phyloP scores from a whole-genome alignment of 2,797 vertebrate species.

The Diplodus sargus region DNA sequence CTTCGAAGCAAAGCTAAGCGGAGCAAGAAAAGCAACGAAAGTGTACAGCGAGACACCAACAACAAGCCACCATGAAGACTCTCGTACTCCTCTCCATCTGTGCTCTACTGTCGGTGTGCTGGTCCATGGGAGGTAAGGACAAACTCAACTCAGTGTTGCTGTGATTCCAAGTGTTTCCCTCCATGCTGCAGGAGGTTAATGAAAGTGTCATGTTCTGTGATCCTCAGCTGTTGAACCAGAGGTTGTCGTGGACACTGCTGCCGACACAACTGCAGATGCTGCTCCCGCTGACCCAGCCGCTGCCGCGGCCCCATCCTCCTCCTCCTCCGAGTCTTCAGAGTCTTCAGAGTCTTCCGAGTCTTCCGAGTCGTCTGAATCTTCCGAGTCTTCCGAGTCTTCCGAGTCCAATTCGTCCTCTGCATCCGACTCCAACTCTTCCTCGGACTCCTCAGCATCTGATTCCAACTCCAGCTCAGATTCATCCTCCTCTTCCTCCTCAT shows the following conservation, averaged over 20 bases:
- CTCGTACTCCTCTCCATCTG: slow-evolving; percentile 85
- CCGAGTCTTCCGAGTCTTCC: slow-evolving; percentile 52
- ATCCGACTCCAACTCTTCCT: slow-evolving; percentile 53
- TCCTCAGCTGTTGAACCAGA: slow-evolving; percentile 69
- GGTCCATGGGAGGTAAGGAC: slow-evolving; percentile 89
- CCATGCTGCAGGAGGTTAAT: too few species aligned
- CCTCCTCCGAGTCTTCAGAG: slow-evolving; percentile 32
- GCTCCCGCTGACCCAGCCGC: slow-evolving; percentile 44
- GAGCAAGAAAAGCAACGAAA: slow-evolving; percentile 35
- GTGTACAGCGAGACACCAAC: slow-evolving; percentile 44
- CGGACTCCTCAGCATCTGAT: slow-evolving; percentile 36
- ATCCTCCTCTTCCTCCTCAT: slow-evolving; percentile 59
- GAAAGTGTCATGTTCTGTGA: slow-evolving; percentile 27
- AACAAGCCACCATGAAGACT: slow-evolving; percentile 88
- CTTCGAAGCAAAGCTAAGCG: slow-evolving; percentile 45
- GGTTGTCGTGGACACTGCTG: slow-evolving; percentile 61
- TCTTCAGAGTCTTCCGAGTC: slow-evolving; percentile 57
- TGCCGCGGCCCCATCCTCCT: slow-evolving; percentile 12
- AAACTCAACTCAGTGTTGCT: background rate
- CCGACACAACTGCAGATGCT: slow-evolving; percentile 40
- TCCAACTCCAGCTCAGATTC: slow-evolving; percentile 25
- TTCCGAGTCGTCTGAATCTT: slow-evolving; percentile 48
- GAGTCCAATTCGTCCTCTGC: slow-evolving; percentile 47
- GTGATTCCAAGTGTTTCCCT: background rate
- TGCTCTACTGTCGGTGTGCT: slow-evolving; percentile 84